Evolutionary conservation across 2,113 vertebrate species (phyloP).

Genomic region (Myotis lucifugus): DNA sequence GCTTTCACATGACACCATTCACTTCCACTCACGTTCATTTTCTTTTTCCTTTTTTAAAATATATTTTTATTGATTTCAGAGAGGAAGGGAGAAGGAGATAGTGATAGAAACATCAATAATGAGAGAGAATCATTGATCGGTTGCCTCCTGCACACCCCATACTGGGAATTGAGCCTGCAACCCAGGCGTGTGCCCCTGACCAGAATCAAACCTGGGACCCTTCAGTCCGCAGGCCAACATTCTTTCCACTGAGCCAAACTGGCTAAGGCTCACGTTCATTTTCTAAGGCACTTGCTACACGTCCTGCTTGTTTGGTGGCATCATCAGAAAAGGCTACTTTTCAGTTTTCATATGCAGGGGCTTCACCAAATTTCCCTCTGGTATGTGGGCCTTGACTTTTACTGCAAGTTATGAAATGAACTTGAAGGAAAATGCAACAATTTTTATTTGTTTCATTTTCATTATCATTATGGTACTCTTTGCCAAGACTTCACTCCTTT

Average conservation of each 20-base stretch:
- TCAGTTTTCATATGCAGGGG: neutral
- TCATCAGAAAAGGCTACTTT: neutral
- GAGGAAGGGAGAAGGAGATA: no score
- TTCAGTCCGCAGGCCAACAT: no score
- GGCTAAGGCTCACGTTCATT: neutral
- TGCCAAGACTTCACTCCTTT: slow-evolving; percentile 38
- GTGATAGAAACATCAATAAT: no score
- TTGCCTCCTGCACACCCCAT: no score
- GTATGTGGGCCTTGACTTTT: neutral
- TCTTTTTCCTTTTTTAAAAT: no score
- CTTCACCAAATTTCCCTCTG: neutral
- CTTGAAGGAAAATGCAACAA: neutral
- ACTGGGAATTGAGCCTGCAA: no score
- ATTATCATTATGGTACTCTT: neutral
- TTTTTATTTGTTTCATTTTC: slow-evolving; percentile 32
- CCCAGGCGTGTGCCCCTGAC: no score
- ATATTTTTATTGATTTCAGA: no score
- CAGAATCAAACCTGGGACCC: no score
- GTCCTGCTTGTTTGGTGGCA: neutral
- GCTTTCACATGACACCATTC: neutral
- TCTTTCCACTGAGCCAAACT: no score
- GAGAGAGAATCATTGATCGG: no score
- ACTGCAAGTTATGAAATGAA: slow-evolving; percentile 1
- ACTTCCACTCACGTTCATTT: neutral
- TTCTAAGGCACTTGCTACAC: neutral